A percentile compares a stretch with the other conserved stretches of the same genome.
phyloP scores from a whole-genome alignment of 2,797 vertebrate genomes.

The Xerus rutilus region DNA sequence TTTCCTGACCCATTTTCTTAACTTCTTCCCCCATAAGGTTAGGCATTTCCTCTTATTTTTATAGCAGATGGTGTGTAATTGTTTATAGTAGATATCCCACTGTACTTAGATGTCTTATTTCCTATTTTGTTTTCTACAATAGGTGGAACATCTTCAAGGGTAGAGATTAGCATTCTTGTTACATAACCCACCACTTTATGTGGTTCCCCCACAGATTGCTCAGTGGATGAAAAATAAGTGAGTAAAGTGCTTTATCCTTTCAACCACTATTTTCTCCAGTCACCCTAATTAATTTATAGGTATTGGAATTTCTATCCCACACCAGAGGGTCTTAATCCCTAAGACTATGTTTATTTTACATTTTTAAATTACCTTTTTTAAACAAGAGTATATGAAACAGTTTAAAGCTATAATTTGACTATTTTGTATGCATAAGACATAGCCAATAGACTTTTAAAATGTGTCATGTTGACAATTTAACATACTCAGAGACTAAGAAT shows the following conservation, averaged over 20 bases:
- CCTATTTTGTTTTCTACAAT: background rate
- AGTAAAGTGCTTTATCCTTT: conserved; percentile 44
- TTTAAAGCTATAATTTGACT: conserved; percentile 25
- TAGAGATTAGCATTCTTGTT: conserved; percentile 3
- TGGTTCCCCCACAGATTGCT: background rate
- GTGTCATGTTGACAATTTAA: conserved; percentile 23
- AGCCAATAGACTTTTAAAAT: background rate
- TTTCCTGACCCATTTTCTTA: background rate
- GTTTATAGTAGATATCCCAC: background rate
- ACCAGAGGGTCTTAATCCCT: background rate
- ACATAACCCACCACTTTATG: background rate
- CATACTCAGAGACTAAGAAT: conserved; percentile 3
- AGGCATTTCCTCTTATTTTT: conserved; percentile 26
- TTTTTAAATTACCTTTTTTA: conserved; percentile 51
- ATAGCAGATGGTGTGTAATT: background rate
- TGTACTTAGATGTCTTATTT: background rate
- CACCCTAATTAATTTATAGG: conserved; percentile 4
- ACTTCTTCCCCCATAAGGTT: background rate
- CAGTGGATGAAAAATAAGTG: conserved; percentile 18
- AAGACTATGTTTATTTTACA: conserved; percentile 52
- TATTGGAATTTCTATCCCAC: background rate
- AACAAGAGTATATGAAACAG: conserved; percentile 10
- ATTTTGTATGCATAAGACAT: conserved; percentile 13
- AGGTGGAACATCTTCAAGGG: background rate
- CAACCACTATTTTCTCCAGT: background rate